Conservation (phyloP, 2,888 invertebrate species). For the Tenthredo notha region DNA sequence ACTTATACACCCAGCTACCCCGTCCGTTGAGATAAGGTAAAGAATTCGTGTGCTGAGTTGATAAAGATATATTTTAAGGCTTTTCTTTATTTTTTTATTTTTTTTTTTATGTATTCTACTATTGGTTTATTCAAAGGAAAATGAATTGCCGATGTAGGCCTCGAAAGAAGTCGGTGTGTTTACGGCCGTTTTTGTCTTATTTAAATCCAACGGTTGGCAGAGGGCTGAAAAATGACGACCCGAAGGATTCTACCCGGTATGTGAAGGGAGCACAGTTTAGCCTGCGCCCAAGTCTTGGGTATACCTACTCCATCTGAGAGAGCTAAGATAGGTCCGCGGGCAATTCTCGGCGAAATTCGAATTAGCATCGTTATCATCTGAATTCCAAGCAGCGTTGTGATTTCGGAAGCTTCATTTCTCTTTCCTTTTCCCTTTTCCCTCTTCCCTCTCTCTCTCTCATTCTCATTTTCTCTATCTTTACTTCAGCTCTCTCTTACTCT, state of each 20-base stretch:
- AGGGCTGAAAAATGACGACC: conserved; percentile 28
- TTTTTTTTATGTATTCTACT: neutral
- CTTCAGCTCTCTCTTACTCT: neutral
- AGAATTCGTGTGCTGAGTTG: conserved; percentile 16
- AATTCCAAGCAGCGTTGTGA: conserved; percentile 38
- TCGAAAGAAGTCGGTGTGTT: neutral
- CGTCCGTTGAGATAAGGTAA: neutral
- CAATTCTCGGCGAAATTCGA: conserved; percentile 34
- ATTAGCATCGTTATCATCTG: conserved; percentile 49
- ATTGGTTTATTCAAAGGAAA: conserved; percentile 27
- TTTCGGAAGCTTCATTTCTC: conserved; percentile 31
- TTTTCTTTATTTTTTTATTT: too few relatives aligned
- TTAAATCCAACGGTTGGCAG: neutral
- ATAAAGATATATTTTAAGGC: conserved; percentile 19
- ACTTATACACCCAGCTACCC: neutral
- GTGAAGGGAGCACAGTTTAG: neutral
- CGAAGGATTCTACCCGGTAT: neutral
- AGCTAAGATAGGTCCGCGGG: conserved; percentile 28
- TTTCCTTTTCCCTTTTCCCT: neutral
- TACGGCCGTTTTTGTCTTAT: conserved; percentile 23
- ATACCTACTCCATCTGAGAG: neutral
- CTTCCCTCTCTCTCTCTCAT: neutral
- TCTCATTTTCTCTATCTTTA: neutral
- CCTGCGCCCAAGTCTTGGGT: neutral
- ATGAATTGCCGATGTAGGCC: conserved; percentile 15